These are phyloP conservation scores for Artibeus lituratus DNA, from an alignment of 2,797 vertebrate genomes.

Conservation along the genomic window DNA sequence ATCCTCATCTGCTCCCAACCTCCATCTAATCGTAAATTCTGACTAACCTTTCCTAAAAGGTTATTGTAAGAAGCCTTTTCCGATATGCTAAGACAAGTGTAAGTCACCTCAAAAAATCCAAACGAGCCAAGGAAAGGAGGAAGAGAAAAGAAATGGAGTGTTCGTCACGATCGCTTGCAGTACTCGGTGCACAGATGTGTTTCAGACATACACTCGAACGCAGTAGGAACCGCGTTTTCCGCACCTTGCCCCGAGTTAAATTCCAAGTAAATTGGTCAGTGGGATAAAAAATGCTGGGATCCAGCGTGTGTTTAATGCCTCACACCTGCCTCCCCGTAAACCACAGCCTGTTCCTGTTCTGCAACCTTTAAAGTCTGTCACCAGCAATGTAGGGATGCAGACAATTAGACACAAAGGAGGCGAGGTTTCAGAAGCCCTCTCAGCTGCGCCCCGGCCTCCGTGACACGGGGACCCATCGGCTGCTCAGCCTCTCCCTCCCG, in stretches of 20 bases:
- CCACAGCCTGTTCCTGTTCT: slow-evolving; percentile 71
- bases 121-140: not conserved
- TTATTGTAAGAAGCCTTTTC: not conserved
- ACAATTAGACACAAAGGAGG: slow-evolving; percentile 80
- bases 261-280: slow-evolving; percentile 78
- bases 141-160: not conserved
- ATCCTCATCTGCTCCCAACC: not conserved
- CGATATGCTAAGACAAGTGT: not conserved
- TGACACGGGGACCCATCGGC: slow-evolving; percentile 14
- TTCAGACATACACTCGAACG: not conserved
- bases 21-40: not conserved
- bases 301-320: slow-evolving; percentile 76
- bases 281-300: slow-evolving; percentile 76
- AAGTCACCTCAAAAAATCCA: not conserved
- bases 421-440: slow-evolving; percentile 66
- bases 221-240: not conserved
- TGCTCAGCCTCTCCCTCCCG: not conserved
- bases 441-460: not conserved
- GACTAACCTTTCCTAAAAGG: not conserved
- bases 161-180: not conserved
- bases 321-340: slow-evolving; percentile 79
- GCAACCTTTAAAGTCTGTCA: slow-evolving; percentile 72
- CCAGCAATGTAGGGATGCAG: slow-evolving; percentile 72
- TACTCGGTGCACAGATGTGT: not conserved
- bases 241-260: slow-evolving; percentile 68